Base-by-base conservation (phyloP, 2,113 vertebrate genomes). In the Orcinus orca region DNA sequence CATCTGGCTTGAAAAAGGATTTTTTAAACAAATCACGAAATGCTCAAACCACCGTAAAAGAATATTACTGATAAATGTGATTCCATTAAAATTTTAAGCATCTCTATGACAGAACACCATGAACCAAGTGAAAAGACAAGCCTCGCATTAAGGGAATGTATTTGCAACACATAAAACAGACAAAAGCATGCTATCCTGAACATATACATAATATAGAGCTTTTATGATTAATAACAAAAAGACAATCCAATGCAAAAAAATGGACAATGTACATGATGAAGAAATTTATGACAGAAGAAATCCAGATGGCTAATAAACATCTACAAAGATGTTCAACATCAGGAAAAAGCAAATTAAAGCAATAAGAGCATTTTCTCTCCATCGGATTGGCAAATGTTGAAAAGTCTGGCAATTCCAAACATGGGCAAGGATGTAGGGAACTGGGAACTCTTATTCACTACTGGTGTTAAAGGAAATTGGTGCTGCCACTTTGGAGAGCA, bases 201-300 rank as follows among this genome's bases (percentile, higher is more conserved):
- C 31, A 65, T 80, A 63, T 84, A 91, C 88, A 74, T 58, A 83
- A 23, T 14, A 63, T 77, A 65, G 18, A 88, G 92, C 12, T 73
- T 41, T 38, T 68, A 26, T 81, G 77, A 82, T 65, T 96, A 90
- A 71, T 87, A 95, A 86, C n/a, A 90, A 95, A 36, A 83, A 33
- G 53, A 38, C 17, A 94, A 77, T 6, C 11, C 58, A 74, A 17
- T 47, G 29, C 17, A 60, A 62, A 90, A 89, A 88, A 95, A 50
- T 90, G 26, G 55, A n/a, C 23, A 81, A 81, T 91, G 23, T 26
- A 18, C 26, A 77, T 50, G 8, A 84, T 62, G 31, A 71, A 90
- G 36, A 91, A 73, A 76, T 68, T 90, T 90, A 89, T 86, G 25
- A 94, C 83, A 44, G 70, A 90, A 80, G 63, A 92, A 73, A 62